Evolutionary conservation across 2,797 vertebrate species (phyloP), one percentile per base, ranked within the genome.

Genomic region (Tangara arthus): DNA sequence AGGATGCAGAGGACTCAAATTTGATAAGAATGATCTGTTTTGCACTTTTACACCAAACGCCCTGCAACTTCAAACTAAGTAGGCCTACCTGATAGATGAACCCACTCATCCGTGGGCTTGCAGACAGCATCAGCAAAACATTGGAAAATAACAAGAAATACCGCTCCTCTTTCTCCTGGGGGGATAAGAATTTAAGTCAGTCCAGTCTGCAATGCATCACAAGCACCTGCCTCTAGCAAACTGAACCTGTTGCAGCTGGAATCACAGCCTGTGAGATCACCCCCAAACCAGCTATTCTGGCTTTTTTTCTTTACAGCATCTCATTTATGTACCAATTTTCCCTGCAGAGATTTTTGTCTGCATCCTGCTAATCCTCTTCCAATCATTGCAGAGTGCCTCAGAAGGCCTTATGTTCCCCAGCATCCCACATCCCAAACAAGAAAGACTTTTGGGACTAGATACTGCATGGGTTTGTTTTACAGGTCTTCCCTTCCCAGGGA

Each of bases 101-200:
- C 85, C 99, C 99, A 93, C 99, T 99, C 99, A 99, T 99, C 76
- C 99, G 98, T 75, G 99, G 99, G 97, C 99, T 99, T 89, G 99
- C 99, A 26, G 99, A 99, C 42, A 99, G 97, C 98, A 99, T 98
- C 80, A 99, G 97, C 80, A 99, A 93, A 93, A 98, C 77, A 18
- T 96, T 99, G n/a, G 99, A 98, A 97, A 99, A 99, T 91, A 99
- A 97, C 98, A 99, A 98, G 71, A 99, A 97, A 96, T 99, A 99
- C 3, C 99, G 97, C 92, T 99, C 99, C 53, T 99, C 99, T 97
- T 99, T 99, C 78, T 99, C 99, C 99, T 99, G 96, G 8, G 77
- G 72, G 72, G 32, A 69, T 11, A 65, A 24, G 55, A 69, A 73
- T 27, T 68, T 53, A 53, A 28, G 49, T 92, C 49, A 87, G 46